A percentile compares a stretch with the other conserved stretches of the same genome.
Evolutionary conservation across 2,797 vertebrate genomes (phyloP).

Genomic region (Neosilurus mollespiculum): DNA sequence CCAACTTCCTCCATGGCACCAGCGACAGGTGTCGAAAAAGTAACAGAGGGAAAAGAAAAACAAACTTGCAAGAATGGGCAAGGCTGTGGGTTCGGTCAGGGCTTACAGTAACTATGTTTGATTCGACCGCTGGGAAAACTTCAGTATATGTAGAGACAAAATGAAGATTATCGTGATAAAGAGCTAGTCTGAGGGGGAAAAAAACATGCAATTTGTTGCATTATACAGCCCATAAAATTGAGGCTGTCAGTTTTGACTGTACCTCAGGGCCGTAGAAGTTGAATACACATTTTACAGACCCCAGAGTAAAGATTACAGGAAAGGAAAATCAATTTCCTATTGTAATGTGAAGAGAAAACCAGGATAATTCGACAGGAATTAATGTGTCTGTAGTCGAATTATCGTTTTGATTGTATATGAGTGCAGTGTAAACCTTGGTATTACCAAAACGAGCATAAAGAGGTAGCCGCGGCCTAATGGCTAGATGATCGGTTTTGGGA

Average conservation of each 20-base stretch:
- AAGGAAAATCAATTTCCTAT: background rate
- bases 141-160: background rate
- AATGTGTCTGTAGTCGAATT: background rate
- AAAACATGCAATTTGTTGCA: background rate
- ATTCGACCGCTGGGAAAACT: background rate
- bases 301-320: background rate
- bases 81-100: constrained; percentile 11
- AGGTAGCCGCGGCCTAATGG: no score
- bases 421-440: background rate
- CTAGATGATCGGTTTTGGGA: no score
- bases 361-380: background rate
- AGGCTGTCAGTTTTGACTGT: background rate
- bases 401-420: background rate
- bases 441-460: background rate
- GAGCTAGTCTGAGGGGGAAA: background rate
- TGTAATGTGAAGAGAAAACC: background rate
- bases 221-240: constrained; percentile 14
- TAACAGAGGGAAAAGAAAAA: constrained; percentile 23
- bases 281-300: background rate
- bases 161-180: background rate
- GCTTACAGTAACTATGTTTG: background rate
- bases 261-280: constrained; percentile 14
- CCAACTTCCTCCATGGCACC: constrained; percentile 31
- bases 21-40: constrained; percentile 46
- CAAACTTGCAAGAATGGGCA: background rate